These are phyloP conservation scores for Platyrinchus mystaceus DNA, from an alignment of 2,797 vertebrate species.

Conservation along the genomic window DNA sequence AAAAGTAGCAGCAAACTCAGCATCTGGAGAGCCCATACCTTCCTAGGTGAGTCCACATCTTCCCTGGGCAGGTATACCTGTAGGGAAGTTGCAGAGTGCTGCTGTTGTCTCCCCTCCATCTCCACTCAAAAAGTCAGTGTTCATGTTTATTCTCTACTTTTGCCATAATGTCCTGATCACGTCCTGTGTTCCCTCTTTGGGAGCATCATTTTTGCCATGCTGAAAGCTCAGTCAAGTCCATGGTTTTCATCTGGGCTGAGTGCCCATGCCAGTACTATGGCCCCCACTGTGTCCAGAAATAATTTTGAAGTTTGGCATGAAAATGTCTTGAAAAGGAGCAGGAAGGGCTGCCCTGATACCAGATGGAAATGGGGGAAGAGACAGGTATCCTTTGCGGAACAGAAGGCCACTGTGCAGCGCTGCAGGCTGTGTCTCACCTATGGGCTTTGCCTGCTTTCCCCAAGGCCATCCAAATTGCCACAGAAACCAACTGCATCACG, in stretches of 20 bases:
- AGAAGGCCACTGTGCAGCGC: rapidly evolving
- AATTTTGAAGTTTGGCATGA: background rate
- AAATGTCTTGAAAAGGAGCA: background rate
- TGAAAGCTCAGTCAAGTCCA: background rate
- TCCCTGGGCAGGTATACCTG: background rate
- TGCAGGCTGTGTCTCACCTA: background rate
- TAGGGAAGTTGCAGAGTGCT: background rate
- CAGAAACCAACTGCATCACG: constrained; percentile 83
- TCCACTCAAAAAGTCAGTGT: background rate
- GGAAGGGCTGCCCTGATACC: background rate
- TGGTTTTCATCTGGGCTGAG: background rate
- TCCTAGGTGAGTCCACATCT: background rate
- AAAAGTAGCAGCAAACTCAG: background rate
- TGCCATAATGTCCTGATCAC: background rate
- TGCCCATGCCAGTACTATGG: background rate
- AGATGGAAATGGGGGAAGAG: background rate
- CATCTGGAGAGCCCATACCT: background rate
- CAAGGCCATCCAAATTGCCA: constrained; percentile 79
- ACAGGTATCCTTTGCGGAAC: background rate
- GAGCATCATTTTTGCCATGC: background rate
- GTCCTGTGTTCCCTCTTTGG: background rate
- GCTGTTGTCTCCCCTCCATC: background rate
- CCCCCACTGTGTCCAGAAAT: rapidly evolving
- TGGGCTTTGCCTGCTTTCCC: background rate
- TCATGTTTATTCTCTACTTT: background rate